Evolutionary conservation across 1,140 invertebrate genomes (phyloP).

Genomic region (Diachasma alloeum): DNA sequence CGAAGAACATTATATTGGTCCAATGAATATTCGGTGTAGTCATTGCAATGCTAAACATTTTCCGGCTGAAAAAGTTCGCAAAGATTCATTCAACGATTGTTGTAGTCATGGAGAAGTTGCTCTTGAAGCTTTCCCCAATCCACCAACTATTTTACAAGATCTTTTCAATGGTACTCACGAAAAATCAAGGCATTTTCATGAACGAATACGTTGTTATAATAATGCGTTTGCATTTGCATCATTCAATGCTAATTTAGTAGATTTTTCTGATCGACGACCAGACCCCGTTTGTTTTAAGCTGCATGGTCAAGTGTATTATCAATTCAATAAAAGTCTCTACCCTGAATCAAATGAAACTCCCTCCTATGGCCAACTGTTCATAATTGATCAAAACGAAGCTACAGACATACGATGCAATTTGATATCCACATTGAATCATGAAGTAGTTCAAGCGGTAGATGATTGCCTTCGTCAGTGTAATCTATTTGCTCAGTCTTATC

Average conservation of each 20-base stretch:
- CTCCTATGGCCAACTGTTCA: too few relatives aligned
- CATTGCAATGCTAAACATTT: constrained; percentile 29
- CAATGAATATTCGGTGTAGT: constrained; percentile 13
- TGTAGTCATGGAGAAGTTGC: constrained; percentile 28
- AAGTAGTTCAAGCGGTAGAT: too few relatives aligned
- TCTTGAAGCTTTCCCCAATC: constrained; percentile 22
- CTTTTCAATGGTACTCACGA: constrained; percentile 21
- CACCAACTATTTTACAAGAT: constrained; percentile 9
- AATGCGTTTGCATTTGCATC: too few relatives aligned
- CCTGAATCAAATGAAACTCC: constrained; percentile 17
- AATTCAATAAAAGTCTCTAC: constrained; percentile 4
- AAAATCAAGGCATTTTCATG: constrained; percentile 26
- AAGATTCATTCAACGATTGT: constrained; percentile 30
- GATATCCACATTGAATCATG: too few relatives aligned
- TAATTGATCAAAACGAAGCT: too few relatives aligned
- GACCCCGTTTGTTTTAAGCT: background rate
- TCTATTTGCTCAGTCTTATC: too few relatives aligned
- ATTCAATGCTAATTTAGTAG: too few relatives aligned
- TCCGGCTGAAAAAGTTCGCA: constrained; percentile 22
- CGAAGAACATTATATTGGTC: constrained; percentile 18
- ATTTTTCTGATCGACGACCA: too few relatives aligned
- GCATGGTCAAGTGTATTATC: background rate
- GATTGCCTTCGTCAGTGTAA: too few relatives aligned
- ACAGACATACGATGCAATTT: too few relatives aligned
- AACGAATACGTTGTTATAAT: too few relatives aligned